Base-by-base conservation (phyloP, 1,140 invertebrate species). In the Diprion similis region DNA sequence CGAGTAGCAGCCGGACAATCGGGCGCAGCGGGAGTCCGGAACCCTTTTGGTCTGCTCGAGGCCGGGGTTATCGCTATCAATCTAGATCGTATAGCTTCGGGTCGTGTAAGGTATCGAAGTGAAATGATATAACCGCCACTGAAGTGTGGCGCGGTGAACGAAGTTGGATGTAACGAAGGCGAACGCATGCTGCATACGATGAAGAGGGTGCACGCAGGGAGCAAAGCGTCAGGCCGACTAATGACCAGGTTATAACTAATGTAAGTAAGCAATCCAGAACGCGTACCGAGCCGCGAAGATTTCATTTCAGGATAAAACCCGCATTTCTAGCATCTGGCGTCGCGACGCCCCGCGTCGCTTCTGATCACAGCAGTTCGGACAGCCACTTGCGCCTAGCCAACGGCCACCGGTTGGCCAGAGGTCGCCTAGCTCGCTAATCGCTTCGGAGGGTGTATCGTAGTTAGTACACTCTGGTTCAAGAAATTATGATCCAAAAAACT, bases 221-320 rank as follows among this genome's bases (percentile, higher is more conserved):
- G 51, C 51, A 15, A 59, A 59, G 11, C 51, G 51, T 59, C n/a
- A 37, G 2, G 24, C 24, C 51, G 11, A 8, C 51, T 59, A 59
- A 59, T 59, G n/a, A 59, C 51, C n/a, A 59, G 6, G 51, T 59
- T 15, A 17, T 73, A 78, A 79, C 71, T 68, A 75, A 70, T 72
- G 24, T 71, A 80, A 83, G 82, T 83, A 79, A 83, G 82, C 82
- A 79, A 84, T 82, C 77, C 68, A 73, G 77, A 79, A 79, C 76
- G 76, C 71, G 82, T 78, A 79, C 66, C 78, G 64, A 75, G 76
- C 73, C 72, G 75, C 66, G 51, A 77, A 81, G 80, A 81, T 80
- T 66, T 69, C 74, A 70, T 68, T 48, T 68, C 46, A 17, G 37
- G 80, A 81, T 81, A 80, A 19, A 51, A 71, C 80, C 80, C 80